Evolutionary conservation across 2,797 vertebrate genomes (phyloP).

Genomic region (Microcaecilia unicolor): DNA sequence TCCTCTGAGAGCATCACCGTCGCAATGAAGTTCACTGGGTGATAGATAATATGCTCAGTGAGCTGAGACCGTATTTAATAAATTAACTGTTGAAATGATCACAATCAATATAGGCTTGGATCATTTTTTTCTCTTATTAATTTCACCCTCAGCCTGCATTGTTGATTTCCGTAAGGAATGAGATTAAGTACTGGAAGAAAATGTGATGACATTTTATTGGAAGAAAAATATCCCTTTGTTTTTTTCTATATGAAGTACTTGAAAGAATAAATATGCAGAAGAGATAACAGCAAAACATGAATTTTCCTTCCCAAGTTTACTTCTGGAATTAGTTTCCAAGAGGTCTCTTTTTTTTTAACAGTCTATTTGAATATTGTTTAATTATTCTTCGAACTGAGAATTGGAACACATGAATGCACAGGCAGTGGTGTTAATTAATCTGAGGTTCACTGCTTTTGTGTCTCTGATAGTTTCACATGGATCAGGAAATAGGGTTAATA

Average conservation of each 20-base stretch:
- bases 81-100: too few relatives aligned
- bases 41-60: too few relatives aligned
- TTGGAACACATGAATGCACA: conserved; percentile 37
- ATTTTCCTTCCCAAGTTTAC: not conserved
- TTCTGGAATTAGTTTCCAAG: not conserved
- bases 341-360: conserved; percentile 5
- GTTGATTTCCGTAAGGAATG: not conserved
- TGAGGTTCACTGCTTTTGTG: conserved; percentile 51
- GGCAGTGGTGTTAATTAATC: conserved; percentile 64
- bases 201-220: accelerated
- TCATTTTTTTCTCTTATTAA: not conserved
- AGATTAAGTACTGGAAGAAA: not conserved
- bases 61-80: too few relatives aligned
- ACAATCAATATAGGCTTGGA: too few relatives aligned
- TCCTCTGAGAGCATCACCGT: too few relatives aligned
- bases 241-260: not conserved
- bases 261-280: not conserved
- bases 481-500: conserved; percentile 65
- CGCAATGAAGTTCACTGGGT: too few relatives aligned
- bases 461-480: conserved; percentile 51
- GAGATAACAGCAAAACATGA: not conserved
- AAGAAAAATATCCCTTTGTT: not conserved
- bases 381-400: conserved; percentile 56
- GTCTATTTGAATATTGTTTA: conserved; percentile 36
- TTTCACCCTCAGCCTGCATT: conserved; percentile 8